A percentile compares a stretch with the other conserved stretches of the same genome.
phyloP scores from a whole-genome alignment of 2,113 vertebrate species.

The Corythaixoides concolor region DNA sequence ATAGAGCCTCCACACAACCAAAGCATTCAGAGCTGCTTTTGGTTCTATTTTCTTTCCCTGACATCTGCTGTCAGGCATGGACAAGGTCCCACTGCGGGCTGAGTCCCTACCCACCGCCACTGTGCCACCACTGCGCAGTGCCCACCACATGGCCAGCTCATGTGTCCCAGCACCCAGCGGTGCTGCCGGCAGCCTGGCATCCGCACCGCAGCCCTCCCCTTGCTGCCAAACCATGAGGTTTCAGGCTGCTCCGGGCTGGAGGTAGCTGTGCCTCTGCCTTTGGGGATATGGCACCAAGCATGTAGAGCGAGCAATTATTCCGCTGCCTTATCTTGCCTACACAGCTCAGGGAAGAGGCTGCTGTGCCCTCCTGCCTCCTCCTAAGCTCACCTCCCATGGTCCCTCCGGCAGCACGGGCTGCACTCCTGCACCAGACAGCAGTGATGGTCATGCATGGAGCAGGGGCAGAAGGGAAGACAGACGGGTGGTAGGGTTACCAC shows the following conservation, averaged over 20 bases:
- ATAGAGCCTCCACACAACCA: rapidly evolving
- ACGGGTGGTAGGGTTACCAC: background rate
- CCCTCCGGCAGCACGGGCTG: background rate
- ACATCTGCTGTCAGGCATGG: background rate
- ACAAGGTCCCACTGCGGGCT: background rate
- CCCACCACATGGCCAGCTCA: rapidly evolving
- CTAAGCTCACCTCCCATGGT: background rate
- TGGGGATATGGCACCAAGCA: background rate
- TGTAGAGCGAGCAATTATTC: rapidly evolving
- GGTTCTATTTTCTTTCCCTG: background rate
- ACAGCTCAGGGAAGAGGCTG: background rate
- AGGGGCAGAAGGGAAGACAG: background rate
- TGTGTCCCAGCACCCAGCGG: rapidly evolving
- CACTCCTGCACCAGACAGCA: background rate
- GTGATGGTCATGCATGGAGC: rapidly evolving
- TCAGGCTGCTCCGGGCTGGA: background rate
- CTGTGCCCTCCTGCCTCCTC: background rate
- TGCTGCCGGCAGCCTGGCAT: background rate
- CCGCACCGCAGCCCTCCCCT: background rate
- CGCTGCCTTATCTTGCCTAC: background rate
- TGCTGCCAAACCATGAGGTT: background rate
- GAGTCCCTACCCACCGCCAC: background rate
- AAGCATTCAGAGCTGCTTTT: background rate
- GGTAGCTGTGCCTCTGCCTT: background rate
- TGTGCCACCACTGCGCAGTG: no score